Evolutionary conservation across 2,113 vertebrate species (phyloP).

Genomic region (Cyanocitta stelleri): DNA sequence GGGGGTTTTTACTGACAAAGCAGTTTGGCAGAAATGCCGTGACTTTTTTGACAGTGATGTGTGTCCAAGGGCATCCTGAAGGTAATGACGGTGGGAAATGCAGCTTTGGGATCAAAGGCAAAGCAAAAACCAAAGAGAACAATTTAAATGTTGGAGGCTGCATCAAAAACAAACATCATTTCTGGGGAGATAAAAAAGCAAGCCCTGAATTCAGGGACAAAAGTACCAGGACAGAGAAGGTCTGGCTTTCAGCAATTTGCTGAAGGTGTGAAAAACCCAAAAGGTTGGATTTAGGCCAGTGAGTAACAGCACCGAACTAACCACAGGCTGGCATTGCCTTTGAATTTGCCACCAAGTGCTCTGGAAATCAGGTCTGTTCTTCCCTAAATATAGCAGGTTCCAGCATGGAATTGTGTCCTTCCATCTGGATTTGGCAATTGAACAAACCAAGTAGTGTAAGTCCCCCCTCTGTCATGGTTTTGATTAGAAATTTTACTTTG

Average conservation of each 20-base stretch:
- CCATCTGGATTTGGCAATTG: background rate
- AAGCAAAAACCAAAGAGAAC: background rate
- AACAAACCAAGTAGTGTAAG: background rate
- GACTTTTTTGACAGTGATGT: background rate
- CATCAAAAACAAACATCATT: background rate
- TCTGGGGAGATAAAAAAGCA: background rate
- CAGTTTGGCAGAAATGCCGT: background rate
- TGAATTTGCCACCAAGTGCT: background rate
- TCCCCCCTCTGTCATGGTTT: background rate
- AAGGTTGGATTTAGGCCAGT: background rate
- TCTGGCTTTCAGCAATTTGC: background rate
- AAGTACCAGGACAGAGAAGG: background rate
- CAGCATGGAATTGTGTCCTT: background rate
- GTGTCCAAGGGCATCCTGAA: background rate
- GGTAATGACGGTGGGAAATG: background rate
- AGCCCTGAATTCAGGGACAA: background rate
- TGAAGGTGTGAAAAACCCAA: background rate
- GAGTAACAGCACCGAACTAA: background rate
- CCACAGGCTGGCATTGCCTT: background rate
- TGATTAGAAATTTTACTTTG: background rate
- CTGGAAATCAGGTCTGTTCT: background rate
- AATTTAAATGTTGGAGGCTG: background rate
- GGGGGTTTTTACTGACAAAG: background rate
- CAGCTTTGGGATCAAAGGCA: background rate
- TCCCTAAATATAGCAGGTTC: background rate